Conservation (phyloP, 2,113 vertebrate species). For the Pao palembangensis region DNA sequence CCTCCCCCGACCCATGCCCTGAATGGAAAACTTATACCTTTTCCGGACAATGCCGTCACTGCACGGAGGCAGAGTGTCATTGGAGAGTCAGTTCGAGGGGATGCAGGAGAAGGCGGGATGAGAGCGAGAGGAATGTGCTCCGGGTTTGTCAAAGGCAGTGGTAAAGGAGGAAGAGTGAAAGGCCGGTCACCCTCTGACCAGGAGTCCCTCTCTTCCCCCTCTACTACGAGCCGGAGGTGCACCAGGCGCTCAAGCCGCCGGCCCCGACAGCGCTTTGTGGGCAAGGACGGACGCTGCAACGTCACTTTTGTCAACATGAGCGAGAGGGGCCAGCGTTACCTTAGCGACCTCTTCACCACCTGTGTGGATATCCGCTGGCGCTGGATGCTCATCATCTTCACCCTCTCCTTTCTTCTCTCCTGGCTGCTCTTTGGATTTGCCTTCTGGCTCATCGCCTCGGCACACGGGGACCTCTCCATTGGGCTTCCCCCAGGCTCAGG, state of each 20-base stretch:
- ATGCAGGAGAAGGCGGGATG: constrained; percentile 53
- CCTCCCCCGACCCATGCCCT: constrained; percentile 57
- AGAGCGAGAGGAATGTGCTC: constrained; percentile 48
- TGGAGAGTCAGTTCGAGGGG: constrained; percentile 45
- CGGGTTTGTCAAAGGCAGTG: constrained; percentile 39
- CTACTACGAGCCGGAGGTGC: constrained; percentile 44
- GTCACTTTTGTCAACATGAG: constrained; percentile 89
- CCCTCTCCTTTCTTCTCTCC: constrained; percentile 88
- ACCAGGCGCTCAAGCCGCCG: constrained; percentile 50
- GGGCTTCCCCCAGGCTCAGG: constrained; percentile 57
- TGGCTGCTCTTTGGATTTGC: constrained; percentile 88
- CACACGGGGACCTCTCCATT: constrained; percentile 81
- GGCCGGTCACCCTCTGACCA: constrained; percentile 37
- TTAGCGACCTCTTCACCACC: constrained; percentile 89
- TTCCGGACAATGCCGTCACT: constrained; percentile 61
- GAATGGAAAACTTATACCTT: constrained; percentile 66
- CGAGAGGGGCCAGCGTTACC: constrained; percentile 85
- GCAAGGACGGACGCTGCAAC: constrained; percentile 90
- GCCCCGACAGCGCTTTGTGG: constrained; percentile 83
- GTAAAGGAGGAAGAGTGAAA: constrained; percentile 55
- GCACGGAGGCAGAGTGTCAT: constrained; percentile 55
- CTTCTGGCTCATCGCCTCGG: constrained; percentile 88
- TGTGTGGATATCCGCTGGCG: constrained; percentile 92
- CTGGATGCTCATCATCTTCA: constrained; percentile 91
- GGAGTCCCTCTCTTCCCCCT: constrained; percentile 55